Conservation (phyloP, 2,113 vertebrate species). For the Pachypanchax playfairii region DNA sequence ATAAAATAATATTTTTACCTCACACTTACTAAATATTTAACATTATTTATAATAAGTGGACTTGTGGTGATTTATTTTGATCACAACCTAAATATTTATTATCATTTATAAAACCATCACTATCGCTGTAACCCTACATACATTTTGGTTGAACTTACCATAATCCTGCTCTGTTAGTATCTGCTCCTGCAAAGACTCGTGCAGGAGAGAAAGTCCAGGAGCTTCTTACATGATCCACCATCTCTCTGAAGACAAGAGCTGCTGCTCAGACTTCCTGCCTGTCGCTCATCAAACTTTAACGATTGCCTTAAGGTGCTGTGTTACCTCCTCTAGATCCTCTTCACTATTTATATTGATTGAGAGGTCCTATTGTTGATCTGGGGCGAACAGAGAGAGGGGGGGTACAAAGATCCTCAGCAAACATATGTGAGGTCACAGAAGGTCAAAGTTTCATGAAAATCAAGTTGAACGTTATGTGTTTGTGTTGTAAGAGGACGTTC, state of each 20-base stretch:
- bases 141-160: constrained; percentile 49
- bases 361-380: constrained; percentile 32
- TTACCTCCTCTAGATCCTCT: constrained; percentile 79
- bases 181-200: constrained; percentile 34
- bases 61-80: neutral
- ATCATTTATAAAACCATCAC: neutral
- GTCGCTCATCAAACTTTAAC: constrained; percentile 81
- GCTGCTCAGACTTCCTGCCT: constrained; percentile 63
- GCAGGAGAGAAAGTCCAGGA: constrained; percentile 1
- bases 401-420: neutral
- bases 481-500: constrained; percentile 15
- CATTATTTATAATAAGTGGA: neutral
- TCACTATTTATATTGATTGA: constrained; percentile 49
- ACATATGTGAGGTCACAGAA: neutral
- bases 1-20: neutral
- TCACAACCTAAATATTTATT: neutral
- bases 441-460: neutral
- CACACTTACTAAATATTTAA: neutral
- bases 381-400: neutral
- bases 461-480: too few species aligned
- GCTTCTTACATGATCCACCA: constrained; percentile 24
- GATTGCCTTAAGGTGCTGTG: constrained; percentile 73
- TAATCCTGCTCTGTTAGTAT: constrained; percentile 38
- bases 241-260: constrained; percentile 38
- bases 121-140: neutral